phyloP scores from a whole-genome alignment of 2,888 invertebrate genomes.

The Heteropelma amictum region DNA sequence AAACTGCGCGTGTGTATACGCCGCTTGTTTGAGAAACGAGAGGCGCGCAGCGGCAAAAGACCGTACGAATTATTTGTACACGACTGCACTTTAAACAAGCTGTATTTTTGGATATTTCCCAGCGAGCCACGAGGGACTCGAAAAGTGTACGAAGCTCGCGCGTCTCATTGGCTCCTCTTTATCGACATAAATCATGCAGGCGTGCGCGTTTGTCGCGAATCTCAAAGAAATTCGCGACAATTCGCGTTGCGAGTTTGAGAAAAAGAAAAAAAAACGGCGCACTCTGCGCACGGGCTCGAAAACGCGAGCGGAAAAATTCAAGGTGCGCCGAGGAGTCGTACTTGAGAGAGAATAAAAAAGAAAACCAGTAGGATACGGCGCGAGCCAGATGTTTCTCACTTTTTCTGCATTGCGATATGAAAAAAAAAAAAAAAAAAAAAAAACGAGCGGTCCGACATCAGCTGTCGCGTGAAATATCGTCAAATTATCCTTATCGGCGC shows the following conservation, averaged over 20 bases:
- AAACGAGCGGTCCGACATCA: neutral
- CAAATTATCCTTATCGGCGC: slow-evolving; percentile 10
- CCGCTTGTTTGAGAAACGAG: slow-evolving; percentile 7
- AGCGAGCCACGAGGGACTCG: neutral
- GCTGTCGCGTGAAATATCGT: slow-evolving; percentile 4
- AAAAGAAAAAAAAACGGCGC: no score
- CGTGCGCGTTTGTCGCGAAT: neutral
- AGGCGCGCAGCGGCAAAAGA: slow-evolving; percentile 7
- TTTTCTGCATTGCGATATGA: neutral
- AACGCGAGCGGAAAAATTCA: no score
- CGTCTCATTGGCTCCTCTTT: neutral
- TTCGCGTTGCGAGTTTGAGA: no score
- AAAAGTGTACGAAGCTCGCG: neutral
- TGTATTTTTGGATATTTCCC: slow-evolving; percentile 41
- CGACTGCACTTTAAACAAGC: slow-evolving; percentile 31
- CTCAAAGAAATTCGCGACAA: no score
- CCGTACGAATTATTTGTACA: slow-evolving; percentile 19
- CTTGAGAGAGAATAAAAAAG: neutral
- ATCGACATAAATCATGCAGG: neutral
- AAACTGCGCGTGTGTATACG: slow-evolving; percentile 4
- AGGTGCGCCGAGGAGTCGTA: neutral
- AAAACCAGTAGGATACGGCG: neutral
- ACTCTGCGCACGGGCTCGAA: no score
- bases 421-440: no score
- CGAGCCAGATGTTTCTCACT: neutral